phyloP scores from a whole-genome alignment of 2,888 invertebrate genomes.

The Quadriops clusia region DNA sequence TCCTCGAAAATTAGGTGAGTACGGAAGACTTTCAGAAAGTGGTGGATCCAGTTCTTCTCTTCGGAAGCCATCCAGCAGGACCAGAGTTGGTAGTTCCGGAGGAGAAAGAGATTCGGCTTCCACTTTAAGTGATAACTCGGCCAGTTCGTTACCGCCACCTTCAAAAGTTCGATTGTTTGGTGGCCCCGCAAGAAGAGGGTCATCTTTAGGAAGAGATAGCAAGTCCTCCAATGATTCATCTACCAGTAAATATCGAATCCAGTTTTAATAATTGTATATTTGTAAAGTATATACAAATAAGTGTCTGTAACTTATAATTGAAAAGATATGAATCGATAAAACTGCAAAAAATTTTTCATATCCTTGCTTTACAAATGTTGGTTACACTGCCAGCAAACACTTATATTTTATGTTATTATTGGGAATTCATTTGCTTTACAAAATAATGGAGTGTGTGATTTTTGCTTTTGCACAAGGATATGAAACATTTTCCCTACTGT shows the following conservation, averaged over 20 bases:
- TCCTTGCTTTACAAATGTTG: too few species aligned
- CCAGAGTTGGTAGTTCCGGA: conserved; percentile 32
- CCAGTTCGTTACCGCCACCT: conserved; percentile 48
- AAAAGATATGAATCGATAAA: too few species aligned
- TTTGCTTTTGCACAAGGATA: too few species aligned
- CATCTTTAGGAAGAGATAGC: conserved; percentile 45
- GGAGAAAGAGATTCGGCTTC: conserved; percentile 43
- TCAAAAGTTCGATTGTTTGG: conserved; percentile 42
- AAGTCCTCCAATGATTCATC: conserved; percentile 37
- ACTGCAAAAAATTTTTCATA: too few species aligned
- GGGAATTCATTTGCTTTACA: too few species aligned
- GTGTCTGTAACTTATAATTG: too few species aligned
- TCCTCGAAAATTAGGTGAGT: conserved; percentile 43
- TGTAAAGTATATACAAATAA: too few species aligned
- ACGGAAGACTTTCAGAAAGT: conserved; percentile 45
- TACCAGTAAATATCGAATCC: conserved; percentile 61
- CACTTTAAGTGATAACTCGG: conserved; percentile 44
- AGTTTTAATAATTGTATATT: too few species aligned
- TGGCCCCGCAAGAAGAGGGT: conserved; percentile 40
- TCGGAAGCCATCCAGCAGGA: conserved; percentile 29
- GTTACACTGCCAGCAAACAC: too few species aligned
- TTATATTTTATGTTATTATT: too few species aligned
- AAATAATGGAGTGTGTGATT: too few species aligned
- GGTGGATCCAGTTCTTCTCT: conserved; percentile 31
- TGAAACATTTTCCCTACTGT: too few species aligned